These are phyloP conservation scores for Pollenia griseotomentosa DNA, from an alignment of 2,888 invertebrate genomes.

Conservation along the genomic window DNA sequence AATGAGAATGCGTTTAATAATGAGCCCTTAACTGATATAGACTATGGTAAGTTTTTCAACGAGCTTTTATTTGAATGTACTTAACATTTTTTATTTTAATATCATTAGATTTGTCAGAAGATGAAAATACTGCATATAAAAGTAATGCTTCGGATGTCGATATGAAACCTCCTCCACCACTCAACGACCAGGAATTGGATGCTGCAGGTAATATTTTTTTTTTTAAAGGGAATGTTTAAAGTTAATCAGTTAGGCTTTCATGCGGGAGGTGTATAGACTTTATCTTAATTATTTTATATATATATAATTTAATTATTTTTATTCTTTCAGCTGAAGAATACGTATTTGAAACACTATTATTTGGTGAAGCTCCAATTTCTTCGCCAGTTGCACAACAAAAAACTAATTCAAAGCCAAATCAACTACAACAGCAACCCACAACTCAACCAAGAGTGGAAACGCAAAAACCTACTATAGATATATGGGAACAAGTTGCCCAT, in stretches of 20 bases:
- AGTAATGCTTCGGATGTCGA: conserved; percentile 50
- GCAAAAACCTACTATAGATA: conserved; percentile 26
- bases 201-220: conserved; percentile 36
- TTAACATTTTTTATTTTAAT: too few species aligned
- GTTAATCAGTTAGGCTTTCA: too few species aligned
- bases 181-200: conserved; percentile 46
- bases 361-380: conserved; percentile 28
- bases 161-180: conserved; percentile 40
- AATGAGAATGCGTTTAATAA: conserved; percentile 15
- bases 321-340: conserved; percentile 57
- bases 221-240: too few species aligned
- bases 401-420: neutral
- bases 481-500: conserved; percentile 62
- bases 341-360: conserved; percentile 55
- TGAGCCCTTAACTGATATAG: conserved; percentile 37
- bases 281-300: too few species aligned
- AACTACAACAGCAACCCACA: neutral
- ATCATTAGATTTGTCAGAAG: conserved; percentile 30
- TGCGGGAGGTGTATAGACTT: too few species aligned
- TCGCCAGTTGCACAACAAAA: neutral
- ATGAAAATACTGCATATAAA: conserved; percentile 18
- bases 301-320: neutral
- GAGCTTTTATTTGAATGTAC: too few species aligned
- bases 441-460: neutral
- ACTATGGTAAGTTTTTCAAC: conserved; percentile 20